phyloP scores from a whole-genome alignment of 1,140 invertebrate species.

The Stegodyphus dumicola region DNA sequence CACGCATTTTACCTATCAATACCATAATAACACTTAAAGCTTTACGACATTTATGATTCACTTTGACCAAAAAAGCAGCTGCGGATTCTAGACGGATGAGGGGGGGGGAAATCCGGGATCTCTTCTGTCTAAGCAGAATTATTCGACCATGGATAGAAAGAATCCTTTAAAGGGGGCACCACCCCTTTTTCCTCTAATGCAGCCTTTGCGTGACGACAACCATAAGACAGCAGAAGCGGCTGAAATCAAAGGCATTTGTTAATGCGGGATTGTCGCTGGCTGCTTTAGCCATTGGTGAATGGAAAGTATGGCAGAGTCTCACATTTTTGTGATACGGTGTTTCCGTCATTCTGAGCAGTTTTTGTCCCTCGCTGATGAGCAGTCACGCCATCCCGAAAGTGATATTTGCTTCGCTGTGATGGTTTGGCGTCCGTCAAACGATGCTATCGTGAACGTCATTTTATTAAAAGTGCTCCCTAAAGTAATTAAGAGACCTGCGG shows the following conservation, averaged over 20 bases:
- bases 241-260: slow-evolving; percentile 2
- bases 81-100: neutral
- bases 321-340: slow-evolving; percentile 42
- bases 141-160: slow-evolving; percentile 31
- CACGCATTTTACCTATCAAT: neutral
- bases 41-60: slow-evolving; percentile 27
- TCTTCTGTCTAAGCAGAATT: neutral
- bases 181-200: slow-evolving; percentile 32
- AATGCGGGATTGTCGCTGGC: slow-evolving; percentile 11
- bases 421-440: neutral
- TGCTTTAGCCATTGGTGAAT: neutral
- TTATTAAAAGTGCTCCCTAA: neutral
- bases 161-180: slow-evolving; percentile 33
- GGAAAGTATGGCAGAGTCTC: neutral
- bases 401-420: slow-evolving; percentile 2
- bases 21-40: neutral
- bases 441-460: neutral
- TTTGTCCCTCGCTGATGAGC: neutral
- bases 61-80: slow-evolving; percentile 31
- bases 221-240: slow-evolving; percentile 6
- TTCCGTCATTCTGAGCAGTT: slow-evolving; percentile 33
- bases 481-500: neutral
- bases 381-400: slow-evolving; percentile 28
- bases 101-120: no score
- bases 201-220: slow-evolving; percentile 21